Percentiles rank a stretch among this genome's conserved stretches.
Evolutionary conservation across 2,888 invertebrate species (phyloP).

Genomic region (Ophion costatus): DNA sequence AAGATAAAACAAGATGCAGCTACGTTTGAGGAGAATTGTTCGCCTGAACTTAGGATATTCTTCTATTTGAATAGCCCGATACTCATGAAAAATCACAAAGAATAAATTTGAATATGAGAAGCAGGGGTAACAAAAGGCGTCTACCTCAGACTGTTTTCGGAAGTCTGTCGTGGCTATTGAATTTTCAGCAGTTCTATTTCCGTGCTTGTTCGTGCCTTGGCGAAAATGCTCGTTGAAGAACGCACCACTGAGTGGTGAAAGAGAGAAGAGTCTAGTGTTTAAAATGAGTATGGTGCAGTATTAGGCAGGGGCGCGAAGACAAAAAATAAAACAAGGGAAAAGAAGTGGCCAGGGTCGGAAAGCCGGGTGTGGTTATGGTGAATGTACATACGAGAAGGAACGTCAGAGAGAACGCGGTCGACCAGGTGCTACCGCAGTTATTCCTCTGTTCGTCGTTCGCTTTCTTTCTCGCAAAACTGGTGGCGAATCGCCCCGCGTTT

Average conservation of each 20-base stretch:
- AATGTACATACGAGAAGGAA: constrained; percentile 52
- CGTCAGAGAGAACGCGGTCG: constrained; percentile 54
- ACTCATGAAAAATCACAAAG: not conserved
- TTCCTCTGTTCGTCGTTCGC: constrained; percentile 24
- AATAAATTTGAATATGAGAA: not conserved
- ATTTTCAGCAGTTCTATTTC: constrained; percentile 55
- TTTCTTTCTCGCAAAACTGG: constrained; percentile 8
- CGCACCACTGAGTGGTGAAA: too few species aligned
- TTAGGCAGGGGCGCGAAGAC: constrained; percentile 29
- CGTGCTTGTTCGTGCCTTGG: constrained; percentile 3
- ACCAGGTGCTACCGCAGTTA: constrained; percentile 60
- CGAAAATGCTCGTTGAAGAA: not conserved
- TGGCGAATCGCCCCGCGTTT: constrained; percentile 3
- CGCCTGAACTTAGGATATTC: not conserved
- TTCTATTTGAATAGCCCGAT: not conserved
- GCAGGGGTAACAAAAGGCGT: constrained; percentile 9
- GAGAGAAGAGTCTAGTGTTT: too few species aligned
- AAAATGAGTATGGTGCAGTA: too few species aligned
- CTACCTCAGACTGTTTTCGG: constrained; percentile 23
- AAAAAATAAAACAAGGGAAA: constrained; percentile 46
- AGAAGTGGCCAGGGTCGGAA: constrained; percentile 19
- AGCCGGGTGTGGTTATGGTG: constrained; percentile 56
- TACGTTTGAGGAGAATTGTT: not conserved
- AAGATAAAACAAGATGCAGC: not conserved
- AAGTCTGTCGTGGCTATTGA: constrained; percentile 25